Evolutionary conservation across 2,888 invertebrate species (phyloP).

Genomic region (Lycaena phlaeas): DNA sequence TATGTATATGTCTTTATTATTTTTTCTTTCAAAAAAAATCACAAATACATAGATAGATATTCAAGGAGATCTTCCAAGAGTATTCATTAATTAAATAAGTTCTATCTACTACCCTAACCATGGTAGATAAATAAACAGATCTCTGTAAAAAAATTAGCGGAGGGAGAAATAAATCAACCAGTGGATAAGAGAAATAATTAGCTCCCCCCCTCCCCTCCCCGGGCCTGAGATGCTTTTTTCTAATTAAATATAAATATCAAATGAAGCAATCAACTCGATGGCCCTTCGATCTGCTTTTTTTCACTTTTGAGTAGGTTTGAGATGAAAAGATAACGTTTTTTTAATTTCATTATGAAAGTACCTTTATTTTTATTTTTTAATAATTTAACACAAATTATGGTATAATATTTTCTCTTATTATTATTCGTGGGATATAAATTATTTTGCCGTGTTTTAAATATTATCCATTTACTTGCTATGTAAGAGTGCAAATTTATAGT

Average conservation of each 20-base stretch:
- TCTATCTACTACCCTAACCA: no score
- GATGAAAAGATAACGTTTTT: constrained; percentile 1
- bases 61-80: no score
- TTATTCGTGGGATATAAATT: neutral
- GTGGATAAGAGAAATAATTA: constrained; percentile 66
- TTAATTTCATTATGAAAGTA: neutral
- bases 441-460: neutral
- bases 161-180: constrained; percentile 56
- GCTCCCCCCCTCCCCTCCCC: no score
- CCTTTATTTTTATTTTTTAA: no score
- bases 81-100: no score
- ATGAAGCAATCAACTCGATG: constrained; percentile 45
- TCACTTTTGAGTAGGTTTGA: neutral
- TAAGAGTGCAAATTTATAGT: no score
- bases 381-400: constrained; percentile 6
- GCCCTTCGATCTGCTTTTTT: constrained; percentile 27
- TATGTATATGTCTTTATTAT: no score
- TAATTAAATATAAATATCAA: constrained; percentile 71
- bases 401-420: neutral
- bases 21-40: no score
- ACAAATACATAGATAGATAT: no score
- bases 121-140: no score
- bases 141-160: constrained; percentile 23
- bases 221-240: constrained; percentile 42
- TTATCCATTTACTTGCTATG: no score